phyloP scores from a whole-genome alignment of 2,113 vertebrate species.

The Dasyprocta punctata region DNA sequence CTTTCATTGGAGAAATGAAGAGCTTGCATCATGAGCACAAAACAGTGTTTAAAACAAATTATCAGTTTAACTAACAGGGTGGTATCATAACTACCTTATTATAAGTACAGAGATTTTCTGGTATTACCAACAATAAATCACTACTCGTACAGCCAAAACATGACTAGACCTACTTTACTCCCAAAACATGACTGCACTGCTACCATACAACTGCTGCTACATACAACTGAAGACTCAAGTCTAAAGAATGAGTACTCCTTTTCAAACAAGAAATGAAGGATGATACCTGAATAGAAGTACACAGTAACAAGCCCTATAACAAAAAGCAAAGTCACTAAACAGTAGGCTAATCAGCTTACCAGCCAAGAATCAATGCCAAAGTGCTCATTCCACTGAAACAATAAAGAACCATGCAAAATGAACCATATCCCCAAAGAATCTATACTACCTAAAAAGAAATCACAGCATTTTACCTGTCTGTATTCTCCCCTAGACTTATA shows the following conservation, averaged over 20 bases:
- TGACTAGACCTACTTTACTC: background rate
- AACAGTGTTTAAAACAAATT: conserved; percentile 63
- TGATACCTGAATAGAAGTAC: background rate
- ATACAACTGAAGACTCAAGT: background rate
- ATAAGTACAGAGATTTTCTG: conserved; percentile 42
- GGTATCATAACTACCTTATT: conserved; percentile 25
- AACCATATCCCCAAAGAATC: background rate
- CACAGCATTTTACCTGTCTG: background rate
- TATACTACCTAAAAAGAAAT: background rate
- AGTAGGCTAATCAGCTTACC: background rate
- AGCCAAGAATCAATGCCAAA: background rate
- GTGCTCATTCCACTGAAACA: background rate
- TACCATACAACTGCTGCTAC: background rate
- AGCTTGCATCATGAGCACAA: background rate
- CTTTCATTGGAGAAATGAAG: conserved; percentile 23
- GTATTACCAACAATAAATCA: conserved; percentile 52
- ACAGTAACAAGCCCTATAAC: background rate
- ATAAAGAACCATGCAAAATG: background rate
- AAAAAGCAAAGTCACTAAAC: background rate
- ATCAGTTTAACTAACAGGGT: conserved; percentile 35
- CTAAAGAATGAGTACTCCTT: background rate
- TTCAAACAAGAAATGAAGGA: background rate
- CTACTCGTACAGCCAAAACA: background rate
- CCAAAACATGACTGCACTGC: background rate
- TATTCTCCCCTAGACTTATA: background rate